phyloP scores from a whole-genome alignment of 2,797 vertebrate species.

The Anas bahamensis region DNA sequence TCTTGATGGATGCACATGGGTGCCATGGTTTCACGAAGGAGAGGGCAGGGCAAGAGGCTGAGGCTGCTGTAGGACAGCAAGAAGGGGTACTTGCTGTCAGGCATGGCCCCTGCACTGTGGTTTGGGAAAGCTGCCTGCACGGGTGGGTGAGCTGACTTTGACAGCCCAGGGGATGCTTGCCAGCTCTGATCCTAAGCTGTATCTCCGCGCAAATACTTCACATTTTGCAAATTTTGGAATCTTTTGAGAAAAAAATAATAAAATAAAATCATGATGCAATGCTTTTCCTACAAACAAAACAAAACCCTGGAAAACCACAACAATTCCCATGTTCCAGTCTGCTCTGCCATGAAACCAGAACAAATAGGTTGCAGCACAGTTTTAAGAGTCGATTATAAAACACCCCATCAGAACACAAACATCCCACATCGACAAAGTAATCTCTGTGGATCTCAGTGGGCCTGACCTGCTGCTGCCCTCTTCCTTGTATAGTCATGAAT shows the following conservation, averaged over 20 bases:
- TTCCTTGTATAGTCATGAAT: slow-evolving; percentile 70
- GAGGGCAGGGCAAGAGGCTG: not conserved
- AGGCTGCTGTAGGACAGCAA: not conserved
- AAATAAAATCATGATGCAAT: not conserved
- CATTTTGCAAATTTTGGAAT: not conserved
- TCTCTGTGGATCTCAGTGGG: slow-evolving; percentile 61
- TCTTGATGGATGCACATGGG: not conserved
- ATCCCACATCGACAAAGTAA: slow-evolving; percentile 62
- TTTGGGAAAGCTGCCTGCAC: not conserved
- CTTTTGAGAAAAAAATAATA: not conserved
- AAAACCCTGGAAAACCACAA: not conserved
- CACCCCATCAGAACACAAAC: slow-evolving; percentile 58
- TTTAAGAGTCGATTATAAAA: slow-evolving; percentile 65
- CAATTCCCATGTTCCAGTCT: not conserved
- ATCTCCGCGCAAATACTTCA: not conserved
- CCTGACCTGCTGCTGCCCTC: slow-evolving; percentile 46
- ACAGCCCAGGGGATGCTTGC: not conserved
- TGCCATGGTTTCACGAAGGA: not conserved
- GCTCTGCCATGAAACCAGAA: slow-evolving; percentile 10
- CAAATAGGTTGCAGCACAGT: not conserved
- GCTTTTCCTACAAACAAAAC: not conserved
- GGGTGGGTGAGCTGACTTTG: not conserved
- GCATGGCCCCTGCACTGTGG: accelerated
- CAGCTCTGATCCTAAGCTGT: not conserved
- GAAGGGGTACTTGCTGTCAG: not conserved